Base-by-base conservation (phyloP, 2,888 invertebrate genomes). In the Micoletzkya japonica region DNA sequence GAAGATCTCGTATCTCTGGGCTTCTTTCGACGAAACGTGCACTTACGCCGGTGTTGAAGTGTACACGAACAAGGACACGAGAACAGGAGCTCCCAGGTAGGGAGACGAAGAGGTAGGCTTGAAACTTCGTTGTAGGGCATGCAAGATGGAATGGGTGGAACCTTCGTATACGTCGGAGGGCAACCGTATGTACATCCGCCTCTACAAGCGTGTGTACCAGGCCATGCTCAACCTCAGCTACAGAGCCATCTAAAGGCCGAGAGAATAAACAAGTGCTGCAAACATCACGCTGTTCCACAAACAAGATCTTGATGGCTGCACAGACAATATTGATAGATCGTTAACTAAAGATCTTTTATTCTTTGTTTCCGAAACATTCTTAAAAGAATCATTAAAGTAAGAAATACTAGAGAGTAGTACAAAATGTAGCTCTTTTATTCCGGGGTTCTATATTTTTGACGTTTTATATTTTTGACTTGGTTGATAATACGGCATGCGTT, bases 111-210 rank as follows among this genome's bases (percentile, higher is more conserved):
- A 24, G n/a, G 7, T 52, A 6, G 7, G 52, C 6, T 17, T 6
- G 52, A 52, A 52, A 6, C n/a, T 20, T 24, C n/a, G 14, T 63
- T 66, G 7, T 32, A 66, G 64, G n/a, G 54, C 28, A 3, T 66
- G 64, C 37, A 37, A 34, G 36, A 52, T 54, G 64, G 36, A 52
- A 26, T 37, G 34, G 64, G 26, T 54, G 4, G 54, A 57, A 24
- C 32, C 57, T 4, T 32, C 57, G n/a, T 58, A 58, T 36, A 58
- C 57, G 4, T 68, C 68, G 26, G 68, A 68, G 44, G 49, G 68
- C 44, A 30, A 6, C 24, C 20, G 57, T 36, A 57, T 68, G 57
- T 58, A 49, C 68, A 68, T 68, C 10, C 39, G 49, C 10, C 17
- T 68, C 32, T 68, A 32, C 68, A 68, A 68, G 28, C 34, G 66